Base-by-base conservation (phyloP, 23 tunicate genomes). In the Ciona savignyi region DNA sequence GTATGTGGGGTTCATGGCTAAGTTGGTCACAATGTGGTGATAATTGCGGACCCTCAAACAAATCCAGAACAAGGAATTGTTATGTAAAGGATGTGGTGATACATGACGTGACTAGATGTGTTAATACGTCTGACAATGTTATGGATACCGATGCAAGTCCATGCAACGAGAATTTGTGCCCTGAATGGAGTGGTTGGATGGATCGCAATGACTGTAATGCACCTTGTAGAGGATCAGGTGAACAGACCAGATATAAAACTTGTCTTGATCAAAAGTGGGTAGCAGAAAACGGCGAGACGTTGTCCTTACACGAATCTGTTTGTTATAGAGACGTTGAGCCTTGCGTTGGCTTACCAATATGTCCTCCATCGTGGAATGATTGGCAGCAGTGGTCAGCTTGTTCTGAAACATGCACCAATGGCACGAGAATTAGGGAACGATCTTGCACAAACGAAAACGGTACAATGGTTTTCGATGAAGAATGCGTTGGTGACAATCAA, bases 331-430 rank as follows among this genome's bases (percentile, higher is more conserved):
- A 70, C 27, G n/a, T 11, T 6, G 60, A 9, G 29, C 27, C 19
- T 6, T 70, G 74, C 27, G 6, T 11, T 21, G 74, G 74, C 11
- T 4, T 62, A 27, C 74, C 74, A 6, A 70, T 29, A 27, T 70
- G 74, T 30, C 62, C 74, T 9, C 74, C 74, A 11, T 4, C 25
- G 11, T 70, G 74, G 74, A 62, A 21, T 70, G 60, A 26, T 70
- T 70, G 74, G 74, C 20, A 11, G 9, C 62, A 24, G 11, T 70
- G 60, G 60, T 70, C 74, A 20, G 29, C 11, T 70, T 70, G 74
- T 70, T 70, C 74, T 25, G 61, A 26, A 70, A 11, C 15, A 6
- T 70, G 74, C 27, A 27, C 74, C 27, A 20, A 19, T 19, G 74
- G 74, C 11, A 27, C 27, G 11, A 70, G 27, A 29, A 4, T 11